A percentile compares a stretch with the other conserved stretches of the same genome.
Conservation (phyloP, 1,140 invertebrate species). For the Drosophila parvula region DNA sequence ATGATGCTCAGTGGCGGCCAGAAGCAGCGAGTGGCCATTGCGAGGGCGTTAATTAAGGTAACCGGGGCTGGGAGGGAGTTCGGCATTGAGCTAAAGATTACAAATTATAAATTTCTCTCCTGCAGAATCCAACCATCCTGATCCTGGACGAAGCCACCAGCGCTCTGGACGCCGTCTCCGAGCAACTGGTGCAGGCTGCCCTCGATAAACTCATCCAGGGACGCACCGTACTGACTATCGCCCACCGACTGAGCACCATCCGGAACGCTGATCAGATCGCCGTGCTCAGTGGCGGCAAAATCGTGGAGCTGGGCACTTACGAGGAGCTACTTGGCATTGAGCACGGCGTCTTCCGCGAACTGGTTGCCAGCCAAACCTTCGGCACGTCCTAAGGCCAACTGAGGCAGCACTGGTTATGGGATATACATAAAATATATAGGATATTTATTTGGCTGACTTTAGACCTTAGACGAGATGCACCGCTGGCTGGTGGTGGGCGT, state of each 20-base stretch:
- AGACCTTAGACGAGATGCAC: conserved; percentile 20
- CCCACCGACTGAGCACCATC: conserved; percentile 96
- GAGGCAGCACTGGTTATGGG: background rate
- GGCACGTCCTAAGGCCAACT: background rate
- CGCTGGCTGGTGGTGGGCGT: conserved; percentile 21
- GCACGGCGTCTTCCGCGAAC: conserved; percentile 87
- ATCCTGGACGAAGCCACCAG: conserved; percentile 96
- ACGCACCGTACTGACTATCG: conserved; percentile 95
- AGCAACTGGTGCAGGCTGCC: conserved; percentile 94
- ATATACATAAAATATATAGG: too few relatives aligned
- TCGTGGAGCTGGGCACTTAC: conserved; percentile 94
- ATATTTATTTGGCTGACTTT: conserved; percentile 7
- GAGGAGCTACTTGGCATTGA: conserved; percentile 86
- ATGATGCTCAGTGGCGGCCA: conserved; percentile 93
- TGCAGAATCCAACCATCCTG: conserved; percentile 92
- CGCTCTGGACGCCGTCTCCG: conserved; percentile 96
- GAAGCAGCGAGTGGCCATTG: conserved; percentile 95
- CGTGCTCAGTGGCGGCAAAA: conserved; percentile 92
- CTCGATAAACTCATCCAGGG: conserved; percentile 92
- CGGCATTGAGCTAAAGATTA: background rate
- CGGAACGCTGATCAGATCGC: conserved; percentile 95
- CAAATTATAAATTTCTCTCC: too few relatives aligned
- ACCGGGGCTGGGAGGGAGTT: too few relatives aligned
- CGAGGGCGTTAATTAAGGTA: conserved; percentile 94
- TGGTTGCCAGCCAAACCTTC: conserved; percentile 89